A percentile compares a stretch with the other conserved stretches of the same genome.
These are phyloP conservation scores for Triplophysa rosa DNA, from an alignment of 2,113 vertebrate genomes.

Conservation along the genomic window DNA sequence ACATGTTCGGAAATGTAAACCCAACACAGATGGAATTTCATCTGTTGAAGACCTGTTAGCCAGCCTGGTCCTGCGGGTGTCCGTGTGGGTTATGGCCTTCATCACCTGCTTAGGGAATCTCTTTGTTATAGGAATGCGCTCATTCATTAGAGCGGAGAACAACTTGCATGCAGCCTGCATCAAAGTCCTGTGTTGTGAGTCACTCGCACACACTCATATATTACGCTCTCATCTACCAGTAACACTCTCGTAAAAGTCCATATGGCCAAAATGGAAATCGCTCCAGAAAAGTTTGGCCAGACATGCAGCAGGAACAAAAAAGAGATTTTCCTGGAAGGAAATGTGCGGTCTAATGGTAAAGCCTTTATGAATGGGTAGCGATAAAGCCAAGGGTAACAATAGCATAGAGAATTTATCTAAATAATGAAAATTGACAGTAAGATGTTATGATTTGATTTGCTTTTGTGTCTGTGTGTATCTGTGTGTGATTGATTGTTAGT, in stretches of 20 bases:
- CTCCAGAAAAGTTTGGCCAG: constrained; percentile 1
- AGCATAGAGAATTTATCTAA: not conserved
- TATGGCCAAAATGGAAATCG: not conserved
- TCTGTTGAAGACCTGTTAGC: constrained; percentile 84
- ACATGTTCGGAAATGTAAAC: constrained; percentile 79
- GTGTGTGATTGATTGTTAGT: not conserved
- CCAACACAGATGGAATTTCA: constrained; percentile 83
- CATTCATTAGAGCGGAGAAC: constrained; percentile 82
- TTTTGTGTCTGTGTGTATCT: not conserved
- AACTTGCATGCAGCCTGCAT: constrained; percentile 79
- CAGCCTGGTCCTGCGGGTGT: constrained; percentile 80
- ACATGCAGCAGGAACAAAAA: not conserved
- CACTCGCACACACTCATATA: not conserved
- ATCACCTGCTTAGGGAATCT: constrained; percentile 85
- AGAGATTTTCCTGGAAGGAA: not conserved
- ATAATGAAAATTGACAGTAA: not conserved
- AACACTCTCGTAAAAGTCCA: constrained; percentile 6
- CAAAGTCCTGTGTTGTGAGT: constrained; percentile 85
- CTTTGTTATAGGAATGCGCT: constrained; percentile 84
- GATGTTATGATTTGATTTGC: not conserved
- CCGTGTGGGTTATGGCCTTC: constrained; percentile 84
- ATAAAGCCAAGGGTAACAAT: not conserved
- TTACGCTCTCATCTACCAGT: not conserved
- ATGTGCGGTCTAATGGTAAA: not conserved
- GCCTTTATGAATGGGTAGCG: not conserved